A percentile compares a stretch with the other conserved stretches of the same genome.
phyloP scores from a whole-genome alignment of 2,113 vertebrate genomes.

The Oryzias melastigma region DNA sequence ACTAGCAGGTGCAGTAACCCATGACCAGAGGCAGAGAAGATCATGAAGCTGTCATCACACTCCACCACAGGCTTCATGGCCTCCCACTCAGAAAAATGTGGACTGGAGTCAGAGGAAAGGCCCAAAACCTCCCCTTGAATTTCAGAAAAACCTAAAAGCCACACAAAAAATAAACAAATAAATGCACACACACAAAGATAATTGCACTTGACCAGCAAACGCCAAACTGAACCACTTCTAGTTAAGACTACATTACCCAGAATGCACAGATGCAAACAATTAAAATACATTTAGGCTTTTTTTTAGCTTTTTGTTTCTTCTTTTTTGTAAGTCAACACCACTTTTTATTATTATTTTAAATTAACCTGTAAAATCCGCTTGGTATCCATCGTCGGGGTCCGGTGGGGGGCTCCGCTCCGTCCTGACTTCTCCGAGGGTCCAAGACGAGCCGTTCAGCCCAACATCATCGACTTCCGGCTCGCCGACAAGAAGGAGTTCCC shows the following conservation, averaged over 20 bases:
- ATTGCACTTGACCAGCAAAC: background rate
- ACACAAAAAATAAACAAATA: background rate
- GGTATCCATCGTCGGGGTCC: constrained; percentile 26
- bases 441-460: background rate
- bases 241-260: constrained; percentile 1
- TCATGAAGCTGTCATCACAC: constrained; percentile 65
- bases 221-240: too few relatives aligned
- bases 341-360: too few relatives aligned
- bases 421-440: constrained; percentile 27
- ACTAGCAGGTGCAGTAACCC: constrained; percentile 64
- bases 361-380: constrained; percentile 57
- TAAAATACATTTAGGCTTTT: background rate
- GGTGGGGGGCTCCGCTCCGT: background rate
- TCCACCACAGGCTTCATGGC: constrained; percentile 59
- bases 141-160: constrained; percentile 31
- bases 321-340: too few relatives aligned
- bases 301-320: background rate
- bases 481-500: accelerated
- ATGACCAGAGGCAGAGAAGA: constrained; percentile 60
- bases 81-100: constrained; percentile 48
- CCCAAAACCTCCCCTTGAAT: constrained; percentile 37
- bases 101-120: constrained; percentile 14
- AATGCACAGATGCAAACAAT: background rate
- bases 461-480: background rate
- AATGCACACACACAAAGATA: background rate